Percentiles rank a stretch among this genome's conserved stretches.
These are phyloP conservation scores for Tribolium madens DNA, from an alignment of 1,140 invertebrate species.

Conservation along the genomic window DNA sequence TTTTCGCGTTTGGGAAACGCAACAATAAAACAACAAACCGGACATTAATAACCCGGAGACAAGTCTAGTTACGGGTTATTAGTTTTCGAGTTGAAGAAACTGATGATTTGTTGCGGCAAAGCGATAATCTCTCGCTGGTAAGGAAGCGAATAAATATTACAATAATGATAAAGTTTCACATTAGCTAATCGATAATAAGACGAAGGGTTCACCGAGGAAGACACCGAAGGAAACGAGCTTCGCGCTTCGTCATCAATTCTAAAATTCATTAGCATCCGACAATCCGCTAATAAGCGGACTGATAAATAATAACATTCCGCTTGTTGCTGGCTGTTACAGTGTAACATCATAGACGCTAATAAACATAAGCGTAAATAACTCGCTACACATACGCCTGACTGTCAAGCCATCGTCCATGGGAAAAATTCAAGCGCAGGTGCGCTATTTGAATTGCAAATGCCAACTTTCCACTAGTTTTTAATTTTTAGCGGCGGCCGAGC, in stretches of 20 bases:
- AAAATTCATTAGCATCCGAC: conserved; percentile 37
- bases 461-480: conserved; percentile 28
- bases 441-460: conserved; percentile 60
- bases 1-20: neutral
- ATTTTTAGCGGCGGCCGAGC: conserved; percentile 12
- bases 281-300: conserved; percentile 27
- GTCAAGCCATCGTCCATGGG: conserved; percentile 54
- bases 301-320: conserved; percentile 51
- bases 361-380: conserved; percentile 61
- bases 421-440: conserved; percentile 61
- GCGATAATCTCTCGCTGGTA: conserved; percentile 11
- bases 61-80: conserved; percentile 34
- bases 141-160: conserved; percentile 34
- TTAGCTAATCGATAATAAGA: conserved; percentile 30
- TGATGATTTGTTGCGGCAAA: conserved; percentile 29
- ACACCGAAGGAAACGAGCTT: conserved; percentile 21
- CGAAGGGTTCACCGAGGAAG: conserved; percentile 4
- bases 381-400: conserved; percentile 53
- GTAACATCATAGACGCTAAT: conserved; percentile 56
- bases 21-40: neutral
- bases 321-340: conserved; percentile 46
- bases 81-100: conserved; percentile 38
- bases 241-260: conserved; percentile 20
- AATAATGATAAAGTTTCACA: conserved; percentile 39
- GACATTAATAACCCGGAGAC: conserved; percentile 25